phyloP scores from a whole-genome alignment of 1,140 invertebrate genomes.

The Paraescarpia echinospica region DNA sequence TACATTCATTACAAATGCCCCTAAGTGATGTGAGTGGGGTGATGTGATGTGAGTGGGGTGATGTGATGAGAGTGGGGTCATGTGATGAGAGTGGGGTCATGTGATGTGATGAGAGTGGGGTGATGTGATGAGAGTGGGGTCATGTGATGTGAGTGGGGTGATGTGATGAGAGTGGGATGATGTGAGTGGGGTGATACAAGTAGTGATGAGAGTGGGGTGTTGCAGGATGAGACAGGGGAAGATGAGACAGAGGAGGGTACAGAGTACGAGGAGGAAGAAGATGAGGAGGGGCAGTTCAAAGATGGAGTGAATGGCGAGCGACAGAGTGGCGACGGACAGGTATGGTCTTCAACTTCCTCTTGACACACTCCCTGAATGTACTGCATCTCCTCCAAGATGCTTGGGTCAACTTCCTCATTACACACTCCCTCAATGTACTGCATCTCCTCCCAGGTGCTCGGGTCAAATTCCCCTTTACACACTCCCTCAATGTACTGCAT shows the following conservation, averaged over 20 bases:
- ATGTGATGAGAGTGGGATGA: neutral
- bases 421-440: too few relatives aligned
- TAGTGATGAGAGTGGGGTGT: neutral
- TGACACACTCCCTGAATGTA: neutral
- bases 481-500: too few relatives aligned
- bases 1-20: too few relatives aligned
- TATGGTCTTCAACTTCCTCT: slow-evolving; percentile 25
- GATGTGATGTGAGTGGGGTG: too few relatives aligned
- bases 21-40: too few relatives aligned
- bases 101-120: neutral
- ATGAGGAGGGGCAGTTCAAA: slow-evolving; percentile 41
- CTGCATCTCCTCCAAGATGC: too few relatives aligned
- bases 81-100: neutral
- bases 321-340: slow-evolving; percentile 58
- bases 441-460: too few relatives aligned
- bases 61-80: neutral
- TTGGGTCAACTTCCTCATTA: too few relatives aligned
- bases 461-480: too few relatives aligned
- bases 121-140: too few relatives aligned
- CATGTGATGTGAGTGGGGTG: too few relatives aligned
- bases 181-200: too few relatives aligned
- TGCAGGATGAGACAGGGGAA: slow-evolving; percentile 34
- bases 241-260: slow-evolving; percentile 46
- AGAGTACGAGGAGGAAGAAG: slow-evolving; percentile 40
- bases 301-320: slow-evolving; percentile 45